phyloP scores from a whole-genome alignment of 1,140 invertebrate genomes.

The Tenebrio molitor region DNA sequence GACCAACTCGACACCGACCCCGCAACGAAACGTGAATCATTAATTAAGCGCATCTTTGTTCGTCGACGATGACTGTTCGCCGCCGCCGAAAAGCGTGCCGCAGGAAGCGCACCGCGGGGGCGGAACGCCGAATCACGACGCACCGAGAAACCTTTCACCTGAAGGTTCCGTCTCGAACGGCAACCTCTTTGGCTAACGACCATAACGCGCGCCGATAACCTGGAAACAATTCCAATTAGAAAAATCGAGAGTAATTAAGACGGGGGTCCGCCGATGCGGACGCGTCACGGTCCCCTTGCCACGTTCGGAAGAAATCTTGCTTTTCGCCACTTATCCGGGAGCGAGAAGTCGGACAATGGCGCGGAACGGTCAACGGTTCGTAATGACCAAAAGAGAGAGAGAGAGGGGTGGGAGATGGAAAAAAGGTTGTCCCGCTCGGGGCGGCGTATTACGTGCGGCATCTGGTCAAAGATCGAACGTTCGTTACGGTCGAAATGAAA shows the following conservation, averaged over 20 bases:
- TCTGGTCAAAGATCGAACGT: neutral
- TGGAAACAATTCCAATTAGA: neutral
- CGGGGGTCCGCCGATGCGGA: neutral
- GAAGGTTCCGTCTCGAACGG: neutral
- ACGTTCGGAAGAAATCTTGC: too few species aligned
- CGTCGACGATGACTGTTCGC: neutral
- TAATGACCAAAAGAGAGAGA: neutral
- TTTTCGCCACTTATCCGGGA: too few species aligned
- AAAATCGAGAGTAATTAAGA: slow-evolving; percentile 1
- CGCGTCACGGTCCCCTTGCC: neutral
- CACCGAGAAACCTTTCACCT: neutral
- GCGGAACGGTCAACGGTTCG: slow-evolving; percentile 8
- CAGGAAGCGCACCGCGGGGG: neutral
- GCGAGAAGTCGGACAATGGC: slow-evolving; percentile 8
- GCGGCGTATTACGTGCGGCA: slow-evolving; percentile 3
- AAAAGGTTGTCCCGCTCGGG: slow-evolving; percentile 1
- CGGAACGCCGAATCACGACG: too few species aligned
- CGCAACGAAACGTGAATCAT: neutral
- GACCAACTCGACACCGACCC: too few species aligned
- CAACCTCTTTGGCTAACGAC: slow-evolving; percentile 33
- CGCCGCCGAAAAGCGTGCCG: neutral
- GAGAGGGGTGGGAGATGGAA: neutral
- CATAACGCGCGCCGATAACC: slow-evolving; percentile 18
- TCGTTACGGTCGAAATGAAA: too few species aligned
- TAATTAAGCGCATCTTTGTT: slow-evolving; percentile 10